Percentiles rank a stretch among this genome's conserved stretches.
phyloP scores from a whole-genome alignment of 2,888 invertebrate species.

The Dasysyrphus albostriatus region DNA sequence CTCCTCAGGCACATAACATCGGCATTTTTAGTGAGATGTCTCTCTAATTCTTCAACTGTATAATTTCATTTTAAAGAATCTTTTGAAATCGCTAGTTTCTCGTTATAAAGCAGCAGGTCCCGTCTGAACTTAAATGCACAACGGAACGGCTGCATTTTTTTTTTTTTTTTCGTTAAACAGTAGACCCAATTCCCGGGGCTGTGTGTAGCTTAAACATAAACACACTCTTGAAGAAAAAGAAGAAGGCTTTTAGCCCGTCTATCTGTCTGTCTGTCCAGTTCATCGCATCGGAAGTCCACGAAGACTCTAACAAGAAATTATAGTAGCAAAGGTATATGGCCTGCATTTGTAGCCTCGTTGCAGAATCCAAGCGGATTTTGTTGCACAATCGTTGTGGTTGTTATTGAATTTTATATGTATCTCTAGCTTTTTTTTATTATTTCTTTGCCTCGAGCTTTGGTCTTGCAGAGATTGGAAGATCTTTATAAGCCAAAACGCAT shows the following conservation, averaged over 20 bases:
- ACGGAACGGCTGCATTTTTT: conserved; percentile 29
- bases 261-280: conserved; percentile 26
- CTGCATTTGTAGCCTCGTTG: conserved; percentile 68
- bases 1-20: background rate
- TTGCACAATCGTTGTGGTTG: conserved; percentile 56
- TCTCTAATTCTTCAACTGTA: conserved; percentile 13
- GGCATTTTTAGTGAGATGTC: conserved; percentile 27
- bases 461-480: conserved; percentile 29
- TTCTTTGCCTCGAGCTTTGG: conserved; percentile 43
- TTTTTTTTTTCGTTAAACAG: background rate
- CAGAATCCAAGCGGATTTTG: conserved; percentile 53
- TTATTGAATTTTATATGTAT: background rate
- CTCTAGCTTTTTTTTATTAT: background rate
- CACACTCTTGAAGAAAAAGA: conserved; percentile 9
- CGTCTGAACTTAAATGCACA: conserved; percentile 19
- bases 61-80: conserved; percentile 15
- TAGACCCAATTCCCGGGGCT: conserved; percentile 39
- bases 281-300: conserved; percentile 5
- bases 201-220: background rate
- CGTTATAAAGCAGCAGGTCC: background rate
- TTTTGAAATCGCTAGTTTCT: conserved; percentile 33
- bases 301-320: conserved; percentile 6
- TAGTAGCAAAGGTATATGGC: conserved; percentile 34
- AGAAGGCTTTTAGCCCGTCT: conserved; percentile 5
- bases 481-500: conserved; percentile 16